Conservation (phyloP, 2,113 vertebrate species). For the Cyanocitta stelleri region DNA sequence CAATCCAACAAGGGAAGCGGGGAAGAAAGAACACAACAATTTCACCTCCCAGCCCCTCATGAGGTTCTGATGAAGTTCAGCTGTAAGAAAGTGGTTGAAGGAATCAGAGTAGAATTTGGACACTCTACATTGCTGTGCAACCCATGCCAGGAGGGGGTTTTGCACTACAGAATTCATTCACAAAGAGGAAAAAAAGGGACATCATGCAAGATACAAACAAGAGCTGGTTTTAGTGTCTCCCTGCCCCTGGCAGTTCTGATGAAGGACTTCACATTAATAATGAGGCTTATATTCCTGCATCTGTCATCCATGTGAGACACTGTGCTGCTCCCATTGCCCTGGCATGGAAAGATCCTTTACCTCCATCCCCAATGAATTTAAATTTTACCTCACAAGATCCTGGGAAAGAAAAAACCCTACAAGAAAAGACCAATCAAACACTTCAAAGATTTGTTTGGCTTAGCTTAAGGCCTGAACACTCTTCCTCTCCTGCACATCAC, state of each 20-base stretch:
- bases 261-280: not conserved
- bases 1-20: not conserved
- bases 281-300: not conserved
- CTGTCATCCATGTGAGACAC: not conserved
- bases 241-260: not conserved
- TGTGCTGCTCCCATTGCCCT: not conserved
- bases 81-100: not conserved
- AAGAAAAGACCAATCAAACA: not conserved
- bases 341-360: not conserved
- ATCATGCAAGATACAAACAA: not conserved
- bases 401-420: not conserved
- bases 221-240: not conserved
- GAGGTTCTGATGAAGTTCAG: not conserved
- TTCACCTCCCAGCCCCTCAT: not conserved
- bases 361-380: not conserved
- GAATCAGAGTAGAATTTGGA: not conserved
- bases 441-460: not conserved
- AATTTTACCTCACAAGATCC: not conserved
- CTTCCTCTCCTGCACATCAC: not conserved
- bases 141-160: not conserved
- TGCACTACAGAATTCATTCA: not conserved
- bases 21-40: accelerated
- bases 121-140: not conserved
- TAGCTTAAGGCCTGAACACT: not conserved
- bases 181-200: not conserved